These are phyloP conservation scores for Onthophagus taurus DNA, from an alignment of 1,140 invertebrate genomes.

Conservation along the genomic window DNA sequence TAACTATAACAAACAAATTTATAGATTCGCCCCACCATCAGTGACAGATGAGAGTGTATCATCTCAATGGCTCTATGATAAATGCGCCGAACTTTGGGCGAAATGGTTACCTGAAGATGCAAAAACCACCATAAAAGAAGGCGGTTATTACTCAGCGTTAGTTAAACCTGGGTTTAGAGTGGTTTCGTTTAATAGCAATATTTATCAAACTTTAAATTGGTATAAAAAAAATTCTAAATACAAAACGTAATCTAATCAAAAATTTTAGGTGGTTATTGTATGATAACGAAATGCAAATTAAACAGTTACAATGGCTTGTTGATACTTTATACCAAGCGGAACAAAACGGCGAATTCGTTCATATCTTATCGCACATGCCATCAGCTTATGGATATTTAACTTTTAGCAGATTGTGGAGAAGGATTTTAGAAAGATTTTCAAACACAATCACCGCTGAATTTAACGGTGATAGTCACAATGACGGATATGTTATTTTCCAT, in stretches of 20 bases:
- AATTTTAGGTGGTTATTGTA: conserved; percentile 53
- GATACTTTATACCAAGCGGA: conserved; percentile 60
- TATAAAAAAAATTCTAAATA: too few species aligned
- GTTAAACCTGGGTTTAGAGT: conserved; percentile 54
- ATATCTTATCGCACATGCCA: conserved; percentile 75
- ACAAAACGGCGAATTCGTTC: conserved; percentile 57
- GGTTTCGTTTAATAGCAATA: conserved; percentile 61
- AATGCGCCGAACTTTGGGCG: conserved; percentile 52
- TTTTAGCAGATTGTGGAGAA: conserved; percentile 54
- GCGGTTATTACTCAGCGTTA: conserved; percentile 58
- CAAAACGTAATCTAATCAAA: too few species aligned
- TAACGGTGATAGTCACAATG: conserved; percentile 73
- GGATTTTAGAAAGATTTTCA: conserved; percentile 43
- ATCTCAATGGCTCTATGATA: conserved; percentile 61
- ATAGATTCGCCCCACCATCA: conserved; percentile 3
- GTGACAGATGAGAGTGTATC: conserved; percentile 10
- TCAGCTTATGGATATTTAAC: conserved; percentile 43
- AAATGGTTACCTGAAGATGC: conserved; percentile 52
- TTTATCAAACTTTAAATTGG: conserved; percentile 55
- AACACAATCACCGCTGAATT: conserved; percentile 66
- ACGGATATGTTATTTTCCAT: conserved; percentile 59
- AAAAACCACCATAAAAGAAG: conserved; percentile 46
- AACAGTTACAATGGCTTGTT: conserved; percentile 68
- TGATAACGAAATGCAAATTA: conserved; percentile 47
- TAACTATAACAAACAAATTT: background rate